These are phyloP conservation scores for Pachydiplax longipennis DNA, from an alignment of 2,888 invertebrate genomes.

Conservation along the genomic window DNA sequence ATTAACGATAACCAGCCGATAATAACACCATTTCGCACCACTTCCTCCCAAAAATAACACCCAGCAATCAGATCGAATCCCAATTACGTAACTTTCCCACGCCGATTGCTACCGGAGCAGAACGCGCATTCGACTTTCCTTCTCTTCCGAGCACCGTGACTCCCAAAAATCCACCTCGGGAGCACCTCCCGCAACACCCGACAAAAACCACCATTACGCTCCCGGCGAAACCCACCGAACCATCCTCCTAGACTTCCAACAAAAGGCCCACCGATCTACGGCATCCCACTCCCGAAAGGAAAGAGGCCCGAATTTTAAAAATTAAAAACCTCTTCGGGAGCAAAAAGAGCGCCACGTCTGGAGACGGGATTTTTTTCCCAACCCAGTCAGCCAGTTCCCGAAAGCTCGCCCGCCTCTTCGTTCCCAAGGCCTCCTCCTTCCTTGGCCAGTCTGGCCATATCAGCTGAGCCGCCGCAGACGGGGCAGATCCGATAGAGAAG, in stretches of 20 bases:
- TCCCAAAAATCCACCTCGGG: not conserved
- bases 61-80: not conserved
- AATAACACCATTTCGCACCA: too few species aligned
- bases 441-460: not conserved
- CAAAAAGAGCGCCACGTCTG: not conserved
- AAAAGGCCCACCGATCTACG: not conserved
- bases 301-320: not conserved
- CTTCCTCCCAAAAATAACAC: not conserved
- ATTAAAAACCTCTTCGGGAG: not conserved
- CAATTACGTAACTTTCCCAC: not conserved
- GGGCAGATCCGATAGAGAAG: not conserved
- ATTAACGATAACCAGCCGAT: too few species aligned
- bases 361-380: not conserved
- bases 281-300: not conserved
- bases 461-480: not conserved
- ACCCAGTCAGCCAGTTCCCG: not conserved
- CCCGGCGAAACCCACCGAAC: not conserved
- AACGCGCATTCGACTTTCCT: not conserved
- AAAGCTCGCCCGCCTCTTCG: not conserved
- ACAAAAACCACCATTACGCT: not conserved
- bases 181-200: not conserved
- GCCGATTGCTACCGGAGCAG: not conserved
- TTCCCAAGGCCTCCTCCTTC: not conserved
- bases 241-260: not conserved
- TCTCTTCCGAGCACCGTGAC: not conserved